Evolutionary conservation across 2,113 vertebrate genomes (phyloP).

Genomic region (Muntiacus reevesi): DNA sequence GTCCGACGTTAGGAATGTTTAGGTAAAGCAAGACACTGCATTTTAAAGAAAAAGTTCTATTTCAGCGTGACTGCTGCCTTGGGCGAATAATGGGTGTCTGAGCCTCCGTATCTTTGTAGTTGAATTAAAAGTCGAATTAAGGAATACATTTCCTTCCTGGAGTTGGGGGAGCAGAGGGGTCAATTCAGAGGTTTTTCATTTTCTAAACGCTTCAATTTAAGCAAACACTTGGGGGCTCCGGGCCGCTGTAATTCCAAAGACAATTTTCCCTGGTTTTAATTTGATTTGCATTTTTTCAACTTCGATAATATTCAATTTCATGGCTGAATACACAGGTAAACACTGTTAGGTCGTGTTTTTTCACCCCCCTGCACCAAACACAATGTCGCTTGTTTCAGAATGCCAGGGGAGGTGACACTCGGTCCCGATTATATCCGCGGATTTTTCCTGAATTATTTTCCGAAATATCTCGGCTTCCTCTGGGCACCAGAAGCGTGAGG

Average conservation of each 20-base stretch:
- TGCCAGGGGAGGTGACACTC: background rate
- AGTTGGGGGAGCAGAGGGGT: background rate
- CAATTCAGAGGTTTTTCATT: slow-evolving; percentile 29
- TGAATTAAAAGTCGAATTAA: slow-evolving; percentile 18
- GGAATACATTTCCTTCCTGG: background rate
- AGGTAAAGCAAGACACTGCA: background rate
- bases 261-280: slow-evolving; percentile 68
- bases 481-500: background rate
- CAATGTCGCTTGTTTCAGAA: background rate
- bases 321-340: slow-evolving; percentile 71
- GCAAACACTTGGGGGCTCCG: slow-evolving; percentile 53
- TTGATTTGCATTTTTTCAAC: slow-evolving; percentile 63
- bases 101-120: background rate
- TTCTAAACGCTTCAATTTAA: slow-evolving; percentile 48
- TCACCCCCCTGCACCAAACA: slow-evolving; percentile 31
- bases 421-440: background rate
- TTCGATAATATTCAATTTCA: slow-evolving; percentile 76
- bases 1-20: background rate
- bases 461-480: background rate
- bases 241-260: slow-evolving; percentile 62
- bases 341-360: slow-evolving; percentile 23
- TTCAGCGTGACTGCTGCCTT: background rate
- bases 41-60: background rate
- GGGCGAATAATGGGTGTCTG: background rate
- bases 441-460: slow-evolving; percentile 25